phyloP scores from a whole-genome alignment of 2,797 vertebrate species.

The Mus caroli region DNA sequence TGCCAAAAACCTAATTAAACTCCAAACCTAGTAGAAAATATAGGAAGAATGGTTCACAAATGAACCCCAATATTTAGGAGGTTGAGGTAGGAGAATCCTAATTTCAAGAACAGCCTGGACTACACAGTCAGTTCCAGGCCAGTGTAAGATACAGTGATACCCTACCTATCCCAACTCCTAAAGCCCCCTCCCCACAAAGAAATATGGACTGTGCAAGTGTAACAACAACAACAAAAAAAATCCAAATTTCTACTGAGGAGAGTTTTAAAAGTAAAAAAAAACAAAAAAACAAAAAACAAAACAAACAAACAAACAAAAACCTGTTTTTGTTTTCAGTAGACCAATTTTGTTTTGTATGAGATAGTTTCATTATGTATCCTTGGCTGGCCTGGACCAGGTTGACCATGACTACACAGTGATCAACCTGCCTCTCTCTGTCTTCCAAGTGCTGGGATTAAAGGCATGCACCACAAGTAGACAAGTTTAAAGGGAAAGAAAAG shows the following conservation, averaged over 20 bases:
- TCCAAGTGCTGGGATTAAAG: not conserved
- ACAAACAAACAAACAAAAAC: no score
- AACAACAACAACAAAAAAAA: conserved; percentile 21
- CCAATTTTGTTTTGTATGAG: not conserved
- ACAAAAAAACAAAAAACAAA: no score
- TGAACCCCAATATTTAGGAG: not conserved
- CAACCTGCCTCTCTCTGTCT: not conserved
- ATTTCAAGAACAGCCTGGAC: not conserved
- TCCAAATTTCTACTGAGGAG: conserved; percentile 15
- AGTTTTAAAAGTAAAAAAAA: not conserved
- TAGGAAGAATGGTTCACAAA: not conserved
- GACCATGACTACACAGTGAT: not conserved
- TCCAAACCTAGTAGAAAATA: conserved; percentile 63
- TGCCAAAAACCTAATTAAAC: not conserved
- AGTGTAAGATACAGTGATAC: not conserved
- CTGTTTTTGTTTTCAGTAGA: no score
- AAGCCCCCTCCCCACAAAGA: not conserved
- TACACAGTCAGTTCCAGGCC: not conserved
- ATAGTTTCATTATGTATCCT: not conserved
- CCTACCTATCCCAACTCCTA: not conserved
- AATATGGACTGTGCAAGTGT: not conserved
- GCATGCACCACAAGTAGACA: not conserved
- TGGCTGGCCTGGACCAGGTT: not conserved
- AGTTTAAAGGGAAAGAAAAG: conserved; percentile 59
- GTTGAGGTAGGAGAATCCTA: not conserved